A percentile compares a stretch with the other conserved stretches of the same genome.
Conservation (phyloP, 2,888 invertebrate species). For the Sminthurides aquaticus region DNA sequence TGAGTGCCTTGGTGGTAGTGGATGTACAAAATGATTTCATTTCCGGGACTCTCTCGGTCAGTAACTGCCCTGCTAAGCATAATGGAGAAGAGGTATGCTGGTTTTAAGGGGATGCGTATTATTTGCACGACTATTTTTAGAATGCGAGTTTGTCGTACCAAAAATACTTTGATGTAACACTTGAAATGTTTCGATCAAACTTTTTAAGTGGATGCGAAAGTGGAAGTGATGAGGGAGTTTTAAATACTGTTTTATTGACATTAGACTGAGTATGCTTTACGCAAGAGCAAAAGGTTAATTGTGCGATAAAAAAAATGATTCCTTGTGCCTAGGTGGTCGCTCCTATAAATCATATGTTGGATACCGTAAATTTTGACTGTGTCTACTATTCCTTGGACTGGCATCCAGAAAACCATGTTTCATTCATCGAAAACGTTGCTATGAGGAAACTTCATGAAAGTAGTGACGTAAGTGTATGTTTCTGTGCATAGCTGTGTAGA, state of each 20-base stretch:
- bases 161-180: too few relatives aligned
- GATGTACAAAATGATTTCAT: slow-evolving; percentile 99
- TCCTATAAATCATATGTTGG: slow-evolving; percentile 78
- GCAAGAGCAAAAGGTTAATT: too few relatives aligned
- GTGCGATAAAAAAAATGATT: not conserved
- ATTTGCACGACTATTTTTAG: too few relatives aligned
- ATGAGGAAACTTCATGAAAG: slow-evolving; percentile 65
- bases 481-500: not conserved
- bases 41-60: slow-evolving; percentile 84
- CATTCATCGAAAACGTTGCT: slow-evolving; percentile 87
- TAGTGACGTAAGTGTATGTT: slow-evolving; percentile 55
- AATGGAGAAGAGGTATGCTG: slow-evolving; percentile 74
- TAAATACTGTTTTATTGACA: too few relatives aligned
- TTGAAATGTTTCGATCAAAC: too few relatives aligned
- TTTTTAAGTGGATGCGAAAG: too few relatives aligned
- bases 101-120: too few relatives aligned
- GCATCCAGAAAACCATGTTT: slow-evolving; percentile 94
- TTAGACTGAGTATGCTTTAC: too few relatives aligned
- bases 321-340: slow-evolving; percentile 62
- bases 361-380: slow-evolving; percentile 72
- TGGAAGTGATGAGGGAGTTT: too few relatives aligned
- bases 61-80: slow-evolving; percentile 84
- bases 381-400: slow-evolving; percentile 93
- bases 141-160: too few relatives aligned
- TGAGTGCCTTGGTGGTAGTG: slow-evolving; percentile 81